Percentiles rank a stretch among this genome's conserved stretches.
Conservation (phyloP, 2,888 invertebrate genomes). For the Ophonus ardosiacus region DNA sequence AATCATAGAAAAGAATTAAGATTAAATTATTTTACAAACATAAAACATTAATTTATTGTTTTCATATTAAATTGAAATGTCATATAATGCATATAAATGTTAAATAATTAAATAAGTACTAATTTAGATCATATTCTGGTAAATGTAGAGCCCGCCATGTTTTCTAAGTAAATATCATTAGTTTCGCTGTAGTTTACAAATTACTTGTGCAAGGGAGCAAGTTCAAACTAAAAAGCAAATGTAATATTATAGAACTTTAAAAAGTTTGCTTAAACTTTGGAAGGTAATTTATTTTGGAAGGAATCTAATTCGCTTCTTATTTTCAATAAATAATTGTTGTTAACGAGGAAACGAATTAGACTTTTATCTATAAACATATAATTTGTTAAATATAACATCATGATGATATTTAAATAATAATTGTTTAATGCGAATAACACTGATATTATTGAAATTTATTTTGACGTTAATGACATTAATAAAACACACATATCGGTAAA, state of each 20-base stretch:
- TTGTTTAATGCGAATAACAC: neutral
- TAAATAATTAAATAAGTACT: neutral
- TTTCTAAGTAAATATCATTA: neutral
- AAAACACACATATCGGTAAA: neutral
- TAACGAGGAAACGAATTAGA: neutral
- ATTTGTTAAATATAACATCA: neutral
- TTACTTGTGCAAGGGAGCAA: neutral
- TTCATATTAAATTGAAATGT: neutral
- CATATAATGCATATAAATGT: neutral
- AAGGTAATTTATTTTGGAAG: conserved; percentile 5
- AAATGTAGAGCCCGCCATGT: neutral
- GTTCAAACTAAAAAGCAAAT: conserved; percentile 9
- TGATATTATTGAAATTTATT: neutral
- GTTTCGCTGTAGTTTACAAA: conserved; percentile 2
- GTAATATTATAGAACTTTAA: conserved; percentile 11
- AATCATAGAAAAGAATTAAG: too few species aligned
- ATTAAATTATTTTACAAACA: too few species aligned
- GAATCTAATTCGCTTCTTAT: neutral
- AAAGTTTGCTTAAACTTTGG: conserved; percentile 13
- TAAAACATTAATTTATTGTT: too few species aligned
- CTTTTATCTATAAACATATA: neutral
- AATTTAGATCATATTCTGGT: neutral
- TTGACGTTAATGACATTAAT: neutral
- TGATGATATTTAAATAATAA: neutral
- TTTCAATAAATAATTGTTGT: conserved; percentile 6